Evolutionary conservation across 2,888 invertebrate genomes (phyloP).

Genomic region (Yponomeuta sedellus): DNA sequence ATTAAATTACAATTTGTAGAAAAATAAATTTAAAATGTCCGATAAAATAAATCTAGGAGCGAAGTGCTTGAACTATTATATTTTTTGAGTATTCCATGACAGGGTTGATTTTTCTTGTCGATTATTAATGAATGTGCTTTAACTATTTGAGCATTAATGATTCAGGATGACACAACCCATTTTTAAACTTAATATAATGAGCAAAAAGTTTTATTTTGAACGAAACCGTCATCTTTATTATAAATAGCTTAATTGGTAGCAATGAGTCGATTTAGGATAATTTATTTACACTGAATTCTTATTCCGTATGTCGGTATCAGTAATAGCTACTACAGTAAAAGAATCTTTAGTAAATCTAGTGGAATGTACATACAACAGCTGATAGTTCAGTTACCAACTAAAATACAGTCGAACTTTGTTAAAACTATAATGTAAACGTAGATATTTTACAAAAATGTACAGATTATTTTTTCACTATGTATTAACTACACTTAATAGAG

Average conservation of each 20-base stretch:
- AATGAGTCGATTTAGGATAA: constrained; percentile 16
- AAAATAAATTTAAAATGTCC: constrained; percentile 21
- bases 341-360: constrained; percentile 25
- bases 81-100: constrained; percentile 6
- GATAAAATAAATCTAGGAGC: not conserved
- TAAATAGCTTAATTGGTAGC: not conserved
- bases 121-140: not conserved
- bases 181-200: not conserved
- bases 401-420: constrained; percentile 54
- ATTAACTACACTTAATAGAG: constrained; percentile 24
- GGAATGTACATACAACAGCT: constrained; percentile 45
- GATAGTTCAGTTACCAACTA: constrained; percentile 39
- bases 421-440: not conserved
- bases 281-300: constrained; percentile 67
- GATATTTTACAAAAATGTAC: constrained; percentile 74
- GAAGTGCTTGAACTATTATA: not conserved
- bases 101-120: not conserved
- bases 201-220: not conserved
- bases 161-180: not conserved
- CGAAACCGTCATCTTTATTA: not conserved
- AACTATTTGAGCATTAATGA: not conserved
- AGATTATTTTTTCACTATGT: constrained; percentile 44
- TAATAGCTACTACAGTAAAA: constrained; percentile 56
- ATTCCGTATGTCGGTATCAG: constrained; percentile 35
- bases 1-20: constrained; percentile 30